phyloP scores from a whole-genome alignment of 2,113 vertebrate species.

The Gambusia holbrooki region DNA sequence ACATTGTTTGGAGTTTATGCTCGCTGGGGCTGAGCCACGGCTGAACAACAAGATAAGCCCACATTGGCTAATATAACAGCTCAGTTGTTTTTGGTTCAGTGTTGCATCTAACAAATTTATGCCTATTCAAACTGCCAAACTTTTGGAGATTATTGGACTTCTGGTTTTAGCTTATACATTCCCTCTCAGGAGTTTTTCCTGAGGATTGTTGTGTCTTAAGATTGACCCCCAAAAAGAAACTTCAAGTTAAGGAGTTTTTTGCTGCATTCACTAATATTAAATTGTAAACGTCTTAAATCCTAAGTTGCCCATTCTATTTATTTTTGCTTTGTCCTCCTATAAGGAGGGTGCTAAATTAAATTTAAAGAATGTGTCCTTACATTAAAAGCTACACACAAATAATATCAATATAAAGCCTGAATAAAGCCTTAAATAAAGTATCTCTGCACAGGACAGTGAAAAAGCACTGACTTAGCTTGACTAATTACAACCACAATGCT shows the following conservation, averaged over 20 bases:
- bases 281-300: too few relatives aligned
- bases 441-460: neutral
- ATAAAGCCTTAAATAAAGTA: neutral
- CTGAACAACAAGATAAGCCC: slow-evolving; percentile 2
- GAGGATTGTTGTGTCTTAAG: neutral
- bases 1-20: slow-evolving; percentile 9
- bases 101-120: slow-evolving; percentile 19
- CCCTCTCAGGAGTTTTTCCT: neutral
- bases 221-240: neutral
- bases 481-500: neutral
- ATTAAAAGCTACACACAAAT: too few relatives aligned
- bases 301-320: too few relatives aligned
- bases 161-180: neutral
- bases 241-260: neutral
- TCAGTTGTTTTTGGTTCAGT: slow-evolving; percentile 9
- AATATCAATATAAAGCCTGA: too few relatives aligned
- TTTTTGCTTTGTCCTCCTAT: too few relatives aligned
- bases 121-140: slow-evolving; percentile 20
- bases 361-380: too few relatives aligned
- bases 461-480: neutral
- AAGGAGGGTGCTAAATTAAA: too few relatives aligned
- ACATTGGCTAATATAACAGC: slow-evolving; percentile 11
- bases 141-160: slow-evolving; percentile 12
- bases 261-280: too few relatives aligned
- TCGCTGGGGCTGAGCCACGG: slow-evolving; percentile 8